Evolutionary conservation across 1,140 invertebrate species (phyloP).

Genomic region (Drosophila santomea): DNA sequence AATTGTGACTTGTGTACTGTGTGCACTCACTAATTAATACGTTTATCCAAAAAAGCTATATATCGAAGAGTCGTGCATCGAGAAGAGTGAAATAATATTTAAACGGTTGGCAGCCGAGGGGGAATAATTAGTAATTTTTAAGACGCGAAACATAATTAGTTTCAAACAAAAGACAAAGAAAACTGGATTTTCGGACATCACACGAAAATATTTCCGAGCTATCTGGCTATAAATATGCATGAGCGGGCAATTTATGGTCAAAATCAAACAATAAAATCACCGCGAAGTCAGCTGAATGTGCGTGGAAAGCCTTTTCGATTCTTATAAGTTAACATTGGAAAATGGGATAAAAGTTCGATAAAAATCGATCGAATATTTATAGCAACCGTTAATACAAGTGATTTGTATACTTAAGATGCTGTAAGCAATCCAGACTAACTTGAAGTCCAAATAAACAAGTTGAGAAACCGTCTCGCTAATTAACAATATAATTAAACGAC

Average conservation of each 20-base stretch:
- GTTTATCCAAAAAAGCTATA: background rate
- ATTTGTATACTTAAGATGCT: too few species aligned
- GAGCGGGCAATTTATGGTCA: conserved; percentile 39
- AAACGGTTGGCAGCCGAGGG: conserved; percentile 14
- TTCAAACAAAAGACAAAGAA: conserved; percentile 44
- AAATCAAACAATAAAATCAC: conserved; percentile 41
- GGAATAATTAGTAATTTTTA: conserved; percentile 26
- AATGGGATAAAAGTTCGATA: background rate
- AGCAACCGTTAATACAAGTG: conserved; percentile 1
- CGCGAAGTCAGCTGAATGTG: conserved; percentile 26
- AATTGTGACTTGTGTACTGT: conserved; percentile 1
- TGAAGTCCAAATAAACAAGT: conserved; percentile 9
- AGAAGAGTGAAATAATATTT: conserved; percentile 17
- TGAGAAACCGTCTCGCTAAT: conserved; percentile 21
- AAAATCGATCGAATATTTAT: conserved; percentile 2
- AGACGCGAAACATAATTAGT: conserved; percentile 43
- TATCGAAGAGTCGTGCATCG: background rate
- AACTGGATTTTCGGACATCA: conserved; percentile 38
- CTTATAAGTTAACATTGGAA: background rate
- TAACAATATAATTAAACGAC: conserved; percentile 21
- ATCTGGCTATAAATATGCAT: conserved; percentile 41
- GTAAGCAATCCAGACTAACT: conserved; percentile 5
- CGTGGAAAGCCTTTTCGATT: conserved; percentile 15
- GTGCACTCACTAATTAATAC: conserved; percentile 36
- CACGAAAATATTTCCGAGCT: conserved; percentile 22